phyloP scores from a whole-genome alignment of 2,113 vertebrate genomes.

The Menidia beryllina region DNA sequence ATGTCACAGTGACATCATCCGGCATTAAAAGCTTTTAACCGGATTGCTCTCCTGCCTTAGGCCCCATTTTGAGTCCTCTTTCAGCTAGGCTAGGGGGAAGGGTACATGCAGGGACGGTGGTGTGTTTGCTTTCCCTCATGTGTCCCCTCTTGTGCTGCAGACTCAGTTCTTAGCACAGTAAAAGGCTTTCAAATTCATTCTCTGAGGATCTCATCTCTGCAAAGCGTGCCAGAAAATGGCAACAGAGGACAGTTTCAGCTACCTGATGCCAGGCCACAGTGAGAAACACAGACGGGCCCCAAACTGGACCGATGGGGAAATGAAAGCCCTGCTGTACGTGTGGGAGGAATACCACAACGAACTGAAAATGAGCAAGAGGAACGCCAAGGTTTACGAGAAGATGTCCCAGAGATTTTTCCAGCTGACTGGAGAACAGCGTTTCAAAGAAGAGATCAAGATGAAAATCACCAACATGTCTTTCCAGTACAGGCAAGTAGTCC shows the following conservation, averaged over 20 bases:
- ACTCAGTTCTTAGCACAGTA: conserved; percentile 53
- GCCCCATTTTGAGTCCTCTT: conserved; percentile 98
- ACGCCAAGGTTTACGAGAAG: conserved; percentile 98
- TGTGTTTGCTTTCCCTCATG: conserved; percentile 46
- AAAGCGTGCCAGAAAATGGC: conserved; percentile 83
- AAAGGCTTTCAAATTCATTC: conserved; percentile 74
- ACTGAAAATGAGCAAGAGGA: conserved; percentile 96
- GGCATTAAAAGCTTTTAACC: conserved; percentile 99
- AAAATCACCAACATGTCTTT: conserved; percentile 99
- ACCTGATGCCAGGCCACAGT: conserved; percentile 86
- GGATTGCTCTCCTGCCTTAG: conserved; percentile 97
- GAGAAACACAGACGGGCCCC: conserved; percentile 97
- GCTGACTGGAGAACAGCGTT: conserved; percentile 95
- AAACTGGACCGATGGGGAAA: conserved; percentile 98
- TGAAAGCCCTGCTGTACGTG: conserved; percentile 95
- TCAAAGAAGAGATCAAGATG: conserved; percentile 99
- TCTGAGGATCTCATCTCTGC: conserved; percentile 45
- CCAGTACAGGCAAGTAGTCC: conserved; percentile 93
- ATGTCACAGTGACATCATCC: conserved; percentile 98
- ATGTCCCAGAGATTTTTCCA: conserved; percentile 97
- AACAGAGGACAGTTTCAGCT: conserved; percentile 89
- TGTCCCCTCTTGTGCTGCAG: conserved; percentile 50
- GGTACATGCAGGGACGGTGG: conserved; percentile 68
- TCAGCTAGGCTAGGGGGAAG: conserved; percentile 89
- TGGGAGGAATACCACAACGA: conserved; percentile 97